Percentiles rank a stretch among this genome's conserved stretches.
Conservation (phyloP, 2,797 vertebrate species). For the Sebastes hubbsi region DNA sequence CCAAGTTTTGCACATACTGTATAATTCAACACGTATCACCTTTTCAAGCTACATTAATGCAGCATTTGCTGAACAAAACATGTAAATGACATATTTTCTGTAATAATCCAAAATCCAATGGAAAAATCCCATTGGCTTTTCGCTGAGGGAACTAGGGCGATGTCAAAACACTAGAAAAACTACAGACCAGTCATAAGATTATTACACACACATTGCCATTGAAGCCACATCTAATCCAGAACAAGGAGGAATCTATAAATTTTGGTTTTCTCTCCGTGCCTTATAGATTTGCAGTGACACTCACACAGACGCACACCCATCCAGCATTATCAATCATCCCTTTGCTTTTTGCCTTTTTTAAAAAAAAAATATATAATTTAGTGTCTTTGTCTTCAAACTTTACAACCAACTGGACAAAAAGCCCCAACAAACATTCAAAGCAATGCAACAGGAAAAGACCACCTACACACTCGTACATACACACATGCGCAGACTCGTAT, state of each 20-base stretch:
- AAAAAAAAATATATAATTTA: neutral
- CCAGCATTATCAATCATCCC: neutral
- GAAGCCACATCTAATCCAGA: neutral
- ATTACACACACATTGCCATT: neutral
- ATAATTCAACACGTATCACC: neutral
- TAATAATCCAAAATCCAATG: too few species aligned
- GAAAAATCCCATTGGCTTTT: too few species aligned
- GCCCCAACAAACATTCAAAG: slow-evolving; percentile 17
- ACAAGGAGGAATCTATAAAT: too few species aligned
- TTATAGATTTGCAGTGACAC: neutral
- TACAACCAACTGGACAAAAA: neutral
- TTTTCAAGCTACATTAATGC: neutral
- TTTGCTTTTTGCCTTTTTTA: neutral
- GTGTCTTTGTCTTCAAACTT: neutral
- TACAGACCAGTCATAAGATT: neutral
- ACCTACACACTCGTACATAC: slow-evolving; percentile 2
- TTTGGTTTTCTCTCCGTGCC: neutral
- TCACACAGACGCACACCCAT: neutral
- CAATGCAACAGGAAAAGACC: slow-evolving; percentile 33
- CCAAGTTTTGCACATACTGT: neutral
- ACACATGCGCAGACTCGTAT: slow-evolving; percentile 10
- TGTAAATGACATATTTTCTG: too few species aligned
- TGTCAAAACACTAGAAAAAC: neutral
- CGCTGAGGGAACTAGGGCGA: too few species aligned
- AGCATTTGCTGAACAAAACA: neutral